Base-by-base conservation (phyloP, 2,888 invertebrate species). In the Drosophila prostipennis region DNA sequence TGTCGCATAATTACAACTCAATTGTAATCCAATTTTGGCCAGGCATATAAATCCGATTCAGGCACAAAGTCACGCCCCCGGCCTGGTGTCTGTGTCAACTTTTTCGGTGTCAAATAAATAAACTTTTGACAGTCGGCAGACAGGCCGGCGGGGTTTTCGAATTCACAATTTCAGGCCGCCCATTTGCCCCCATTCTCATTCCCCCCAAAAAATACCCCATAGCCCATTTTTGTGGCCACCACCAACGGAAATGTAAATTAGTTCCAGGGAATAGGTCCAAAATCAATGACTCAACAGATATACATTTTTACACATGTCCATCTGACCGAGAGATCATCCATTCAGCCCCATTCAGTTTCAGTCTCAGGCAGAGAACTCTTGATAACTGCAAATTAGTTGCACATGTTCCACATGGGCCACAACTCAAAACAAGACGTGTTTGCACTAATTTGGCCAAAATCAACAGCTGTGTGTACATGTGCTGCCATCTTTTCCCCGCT, bases 1-100 rank as follows among this genome's bases (percentile, higher is more conserved):
- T 86, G 76, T 84, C 78, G 89, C 85, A 87, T 85, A 85, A 85
- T 85, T 85, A 85, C 85, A 85, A 84, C 87, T 86, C 85, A 85
- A 88, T 85, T 88, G 89, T 85, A 85, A 85, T 85, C 85, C 85
- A 85, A 85, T 85, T 85, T 78, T 78, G 74, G 75, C 56, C 67
- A 70, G 76, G 74, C 75, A 87, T 77, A 81, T 87, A 82, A 82
- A 82, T 85, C 85, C 69, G 82, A 85, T 82, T 82, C 69, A 67
- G 42, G 73, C 76, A 37, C 43, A 56, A 54, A 55, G 43, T 42
- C 43, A 54, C 54, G 58, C 26, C 57, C 19, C 13, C 39, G 16
- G 11, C 43, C 36, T 70, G 80, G 86, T 82, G 86, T 85, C 72
- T 79, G 86, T 85, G 88, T 87, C 88, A 85, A 85, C 80, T 82